Evolutionary conservation across 2,888 invertebrate species (phyloP).

Genomic region (Rotaria socialis): DNA sequence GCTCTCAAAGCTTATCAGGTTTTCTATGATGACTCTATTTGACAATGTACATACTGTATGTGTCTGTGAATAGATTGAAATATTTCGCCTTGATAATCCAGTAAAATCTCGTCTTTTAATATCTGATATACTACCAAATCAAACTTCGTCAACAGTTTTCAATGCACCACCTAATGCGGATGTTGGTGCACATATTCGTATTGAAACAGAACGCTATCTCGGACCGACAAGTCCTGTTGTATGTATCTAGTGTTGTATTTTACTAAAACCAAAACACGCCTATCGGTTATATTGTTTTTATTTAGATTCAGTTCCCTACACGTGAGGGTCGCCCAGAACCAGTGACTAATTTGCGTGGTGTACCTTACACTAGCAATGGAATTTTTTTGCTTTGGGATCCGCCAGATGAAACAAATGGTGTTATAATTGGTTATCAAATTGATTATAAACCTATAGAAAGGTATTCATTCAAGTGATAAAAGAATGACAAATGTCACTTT

Average conservation of each 20-base stretch:
- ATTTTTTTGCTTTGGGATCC: slow-evolving; percentile 44
- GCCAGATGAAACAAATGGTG: slow-evolving; percentile 45
- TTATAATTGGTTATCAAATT: slow-evolving; percentile 46
- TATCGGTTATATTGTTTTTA: too few species aligned
- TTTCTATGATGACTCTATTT: too few species aligned
- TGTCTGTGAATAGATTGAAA: not conserved
- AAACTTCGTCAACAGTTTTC: not conserved
- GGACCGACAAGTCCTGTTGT: slow-evolving; percentile 38
- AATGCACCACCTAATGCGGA: slow-evolving; percentile 29
- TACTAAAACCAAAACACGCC: too few species aligned
- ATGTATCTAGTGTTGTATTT: not conserved
- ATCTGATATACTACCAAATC: not conserved
- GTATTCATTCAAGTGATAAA: slow-evolving; percentile 16
- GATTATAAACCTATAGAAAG: slow-evolving; percentile 42
- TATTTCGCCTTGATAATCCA: slow-evolving; percentile 21
- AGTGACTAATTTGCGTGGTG: slow-evolving; percentile 41
- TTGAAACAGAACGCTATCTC: slow-evolving; percentile 37
- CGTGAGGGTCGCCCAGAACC: slow-evolving; percentile 44
- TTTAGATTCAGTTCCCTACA: slow-evolving; percentile 43
- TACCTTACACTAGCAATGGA: slow-evolving; percentile 42
- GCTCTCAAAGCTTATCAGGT: slow-evolving; percentile 6
- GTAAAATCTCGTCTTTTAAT: not conserved
- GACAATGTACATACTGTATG: not conserved
- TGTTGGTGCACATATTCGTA: not conserved
- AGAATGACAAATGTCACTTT: not conserved